These are phyloP conservation scores for Mechanitis messenoides DNA, from an alignment of 2,888 invertebrate species.

Conservation along the genomic window DNA sequence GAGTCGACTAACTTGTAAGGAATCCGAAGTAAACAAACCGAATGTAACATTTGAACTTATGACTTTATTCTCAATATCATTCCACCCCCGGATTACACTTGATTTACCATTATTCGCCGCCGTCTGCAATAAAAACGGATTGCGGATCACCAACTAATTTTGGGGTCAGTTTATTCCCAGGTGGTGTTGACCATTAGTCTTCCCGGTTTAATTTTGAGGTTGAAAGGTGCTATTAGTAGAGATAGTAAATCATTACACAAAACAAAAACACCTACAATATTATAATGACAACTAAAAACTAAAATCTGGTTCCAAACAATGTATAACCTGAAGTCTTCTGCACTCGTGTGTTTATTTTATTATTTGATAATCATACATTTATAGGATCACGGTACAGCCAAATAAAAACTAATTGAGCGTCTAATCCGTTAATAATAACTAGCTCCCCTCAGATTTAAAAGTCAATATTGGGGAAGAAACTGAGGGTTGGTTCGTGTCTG, in stretches of 20 bases:
- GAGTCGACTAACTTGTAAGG: too few species aligned
- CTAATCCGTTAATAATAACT: slow-evolving; percentile 35
- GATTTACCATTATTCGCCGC: slow-evolving; percentile 64
- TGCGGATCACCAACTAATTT: slow-evolving; percentile 63
- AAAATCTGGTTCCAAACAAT: too few species aligned
- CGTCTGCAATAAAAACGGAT: slow-evolving; percentile 67
- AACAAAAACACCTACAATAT: too few species aligned
- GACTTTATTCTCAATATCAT: neutral
- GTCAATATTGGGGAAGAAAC: slow-evolving; percentile 32
- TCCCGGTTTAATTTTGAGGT: slow-evolving; percentile 11
- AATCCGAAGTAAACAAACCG: neutral
- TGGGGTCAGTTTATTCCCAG: slow-evolving; percentile 50
- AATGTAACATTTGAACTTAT: slow-evolving; percentile 9
- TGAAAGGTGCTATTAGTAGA: slow-evolving; percentile 5
- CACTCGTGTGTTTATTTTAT: neutral
- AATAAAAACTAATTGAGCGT: slow-evolving; percentile 33
- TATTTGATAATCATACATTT: neutral
- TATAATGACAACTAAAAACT: too few species aligned
- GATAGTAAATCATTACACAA: neutral
- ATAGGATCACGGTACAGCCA: slow-evolving; percentile 9
- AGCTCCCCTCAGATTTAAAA: slow-evolving; percentile 34
- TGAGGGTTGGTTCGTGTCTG: slow-evolving; percentile 15
- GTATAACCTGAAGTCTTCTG: neutral
- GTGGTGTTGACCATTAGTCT: slow-evolving; percentile 33
- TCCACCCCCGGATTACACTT: slow-evolving; percentile 48